These are phyloP conservation scores for Oryzias celebensis DNA, from an alignment of 2,113 vertebrate species.

Conservation along the genomic window DNA sequence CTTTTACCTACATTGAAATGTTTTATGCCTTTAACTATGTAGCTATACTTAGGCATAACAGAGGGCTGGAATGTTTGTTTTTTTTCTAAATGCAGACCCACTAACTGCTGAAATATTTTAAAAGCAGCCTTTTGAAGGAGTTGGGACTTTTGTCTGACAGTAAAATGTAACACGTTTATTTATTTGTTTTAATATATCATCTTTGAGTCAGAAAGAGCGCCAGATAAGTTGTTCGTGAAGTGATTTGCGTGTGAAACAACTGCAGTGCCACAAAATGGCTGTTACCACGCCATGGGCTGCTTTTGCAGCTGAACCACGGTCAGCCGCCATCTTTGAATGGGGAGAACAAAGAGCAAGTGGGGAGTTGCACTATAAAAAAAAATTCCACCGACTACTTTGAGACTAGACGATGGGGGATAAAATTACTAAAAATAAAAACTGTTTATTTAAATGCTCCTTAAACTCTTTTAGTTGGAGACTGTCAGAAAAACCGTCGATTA, in stretches of 20 bases:
- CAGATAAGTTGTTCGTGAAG: not conserved
- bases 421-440: too few relatives aligned
- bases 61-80: not conserved
- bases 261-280: conserved; percentile 72
- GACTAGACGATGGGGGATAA: too few relatives aligned
- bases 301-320: conserved; percentile 40
- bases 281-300: conserved; percentile 41
- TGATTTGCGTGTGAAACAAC: conserved; percentile 9
- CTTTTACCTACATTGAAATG: conserved; percentile 11
- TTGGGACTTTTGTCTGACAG: not conserved
- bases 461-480: too few relatives aligned
- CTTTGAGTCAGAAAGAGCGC: too few relatives aligned
- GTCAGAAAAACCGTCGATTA: too few relatives aligned
- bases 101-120: too few relatives aligned
- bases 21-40: conserved; percentile 32
- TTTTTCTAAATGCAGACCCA: too few relatives aligned
- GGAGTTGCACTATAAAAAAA: not conserved
- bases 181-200: too few relatives aligned
- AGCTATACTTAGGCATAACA: not conserved
- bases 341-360: conserved; percentile 47
- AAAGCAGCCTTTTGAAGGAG: too few relatives aligned
- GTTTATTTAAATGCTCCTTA: too few relatives aligned
- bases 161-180: not conserved
- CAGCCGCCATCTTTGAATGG: conserved; percentile 66
- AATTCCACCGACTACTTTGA: too few relatives aligned